phyloP scores from a whole-genome alignment of 2,888 invertebrate species.

The Tenthredo livida region DNA sequence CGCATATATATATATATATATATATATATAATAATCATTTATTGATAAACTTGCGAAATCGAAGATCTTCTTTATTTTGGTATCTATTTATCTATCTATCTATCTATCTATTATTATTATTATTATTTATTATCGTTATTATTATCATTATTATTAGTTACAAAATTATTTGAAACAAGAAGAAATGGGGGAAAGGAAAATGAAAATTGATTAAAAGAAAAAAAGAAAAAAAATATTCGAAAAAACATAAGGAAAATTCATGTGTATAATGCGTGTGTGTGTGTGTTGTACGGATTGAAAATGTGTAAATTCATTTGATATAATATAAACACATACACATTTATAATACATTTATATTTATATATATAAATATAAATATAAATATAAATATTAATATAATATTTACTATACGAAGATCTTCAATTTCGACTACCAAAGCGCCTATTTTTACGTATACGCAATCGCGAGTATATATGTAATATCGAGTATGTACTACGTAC shows the following conservation, averaged over 20 bases:
- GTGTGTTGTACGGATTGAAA: background rate
- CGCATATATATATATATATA: no score
- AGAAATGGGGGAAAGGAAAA: background rate
- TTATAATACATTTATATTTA: background rate
- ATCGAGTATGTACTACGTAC: constrained; percentile 32
- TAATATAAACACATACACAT: background rate
- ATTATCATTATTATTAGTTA: background rate
- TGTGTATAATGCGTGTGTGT: background rate
- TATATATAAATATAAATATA: no score
- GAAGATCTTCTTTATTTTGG: constrained; percentile 5
- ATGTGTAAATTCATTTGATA: background rate
- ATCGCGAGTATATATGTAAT: background rate
- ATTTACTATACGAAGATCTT: constrained; percentile 32
- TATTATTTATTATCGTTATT: background rate
- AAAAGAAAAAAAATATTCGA: background rate
- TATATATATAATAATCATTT: constrained; percentile 5
- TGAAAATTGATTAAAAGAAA: no score
- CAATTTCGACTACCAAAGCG: constrained; percentile 17
- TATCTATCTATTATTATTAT: background rate
- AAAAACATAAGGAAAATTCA: background rate
- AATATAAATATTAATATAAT: background rate
- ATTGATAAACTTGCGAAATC: constrained; percentile 27
- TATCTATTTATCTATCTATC: background rate
- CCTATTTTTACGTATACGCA: background rate
- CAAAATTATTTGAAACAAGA: background rate